phyloP scores from a whole-genome alignment of 2,888 invertebrate genomes.

The Lymantria dispar region DNA sequence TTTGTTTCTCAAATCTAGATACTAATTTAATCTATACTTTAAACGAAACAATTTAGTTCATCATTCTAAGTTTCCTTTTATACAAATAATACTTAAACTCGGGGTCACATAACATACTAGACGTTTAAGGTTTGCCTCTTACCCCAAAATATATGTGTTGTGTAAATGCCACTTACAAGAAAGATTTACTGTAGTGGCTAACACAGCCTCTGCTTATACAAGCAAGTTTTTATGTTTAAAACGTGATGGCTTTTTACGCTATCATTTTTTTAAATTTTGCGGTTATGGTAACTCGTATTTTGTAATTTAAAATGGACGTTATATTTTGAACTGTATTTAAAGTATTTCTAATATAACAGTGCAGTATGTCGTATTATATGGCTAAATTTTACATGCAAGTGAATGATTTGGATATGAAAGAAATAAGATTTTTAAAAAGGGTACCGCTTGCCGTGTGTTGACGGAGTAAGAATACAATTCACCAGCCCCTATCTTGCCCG shows the following conservation, averaged over 20 bases:
- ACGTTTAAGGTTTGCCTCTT: conserved; percentile 75
- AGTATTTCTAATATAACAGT: not conserved
- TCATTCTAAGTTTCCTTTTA: conserved; percentile 17
- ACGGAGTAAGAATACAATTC: too few relatives aligned
- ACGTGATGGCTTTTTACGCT: conserved; percentile 30
- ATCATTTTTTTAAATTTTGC: conserved; percentile 21
- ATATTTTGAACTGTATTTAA: not conserved
- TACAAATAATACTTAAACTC: conserved; percentile 29
- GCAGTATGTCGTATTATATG: not conserved
- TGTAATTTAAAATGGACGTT: not conserved
- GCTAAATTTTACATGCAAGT: not conserved
- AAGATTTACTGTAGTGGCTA: conserved; percentile 67
- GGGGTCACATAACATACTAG: conserved; percentile 48
- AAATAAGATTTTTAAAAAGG: too few relatives aligned
- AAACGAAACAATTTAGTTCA: not conserved
- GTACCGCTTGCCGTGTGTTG: too few relatives aligned
- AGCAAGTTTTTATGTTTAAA: conserved; percentile 30
- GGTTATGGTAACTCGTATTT: not conserved
- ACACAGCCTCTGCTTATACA: conserved; percentile 35
- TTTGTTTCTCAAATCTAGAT: too few relatives aligned
- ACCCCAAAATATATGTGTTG: conserved; percentile 62
- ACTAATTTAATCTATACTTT: too few relatives aligned
- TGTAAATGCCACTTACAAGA: conserved; percentile 75
- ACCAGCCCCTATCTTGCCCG: too few relatives aligned
- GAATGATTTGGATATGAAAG: not conserved